Evolutionary conservation across 2,797 vertebrate genomes (phyloP), one percentile per base, ranked within the genome.

Genomic region (Argyrosomus regius): DNA sequence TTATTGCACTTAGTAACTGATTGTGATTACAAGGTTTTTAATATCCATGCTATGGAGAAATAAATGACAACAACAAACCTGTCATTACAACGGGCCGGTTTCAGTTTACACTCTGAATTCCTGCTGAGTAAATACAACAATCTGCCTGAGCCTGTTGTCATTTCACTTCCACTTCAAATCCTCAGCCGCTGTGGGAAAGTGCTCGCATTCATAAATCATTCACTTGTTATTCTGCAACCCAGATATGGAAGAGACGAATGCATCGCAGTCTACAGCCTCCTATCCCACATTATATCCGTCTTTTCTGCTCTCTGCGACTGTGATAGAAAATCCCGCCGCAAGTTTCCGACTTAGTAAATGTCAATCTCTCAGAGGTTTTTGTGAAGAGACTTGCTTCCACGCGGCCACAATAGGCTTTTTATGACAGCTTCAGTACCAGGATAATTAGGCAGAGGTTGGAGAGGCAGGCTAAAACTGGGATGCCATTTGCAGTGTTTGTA

Each of bases 181-280:
- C 81, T 87, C 68, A 3, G 78, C 64, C 2, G 24, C 76, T 68
- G 70, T 72, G 74, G 77, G 72, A 88, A 86, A 81, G 80, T 76
- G 72, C 86, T 90, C 67, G 1, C 35, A 7, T 84, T 89, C 90
- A 92, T 93, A 87, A 93, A 93, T 92, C 90, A 92, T 90, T 91
- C 84, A 90, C 88, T 89, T 84, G 84, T 88, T 91, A 82, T 88
- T 88, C 87, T 87, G 88, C 87, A 88, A 84, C 87, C 87, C 86
- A 92, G 88, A 90, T 90, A 87, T 10, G 67, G 78, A 69, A 39
- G 53, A 84, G 83, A 63, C 60, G 80, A 76, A 65, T 20, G 77
- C 81, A 56, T 43, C 4, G 5, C 73, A 46, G 77, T 48, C 50
- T n/a, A 6, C 82, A 78, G 66, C 75, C 64, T 76, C 72, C 82